A percentile compares a stretch with the other conserved stretches of the same genome.
Evolutionary conservation across 1,140 invertebrate genomes (phyloP).

Genomic region (Copidosoma floridanum): DNA sequence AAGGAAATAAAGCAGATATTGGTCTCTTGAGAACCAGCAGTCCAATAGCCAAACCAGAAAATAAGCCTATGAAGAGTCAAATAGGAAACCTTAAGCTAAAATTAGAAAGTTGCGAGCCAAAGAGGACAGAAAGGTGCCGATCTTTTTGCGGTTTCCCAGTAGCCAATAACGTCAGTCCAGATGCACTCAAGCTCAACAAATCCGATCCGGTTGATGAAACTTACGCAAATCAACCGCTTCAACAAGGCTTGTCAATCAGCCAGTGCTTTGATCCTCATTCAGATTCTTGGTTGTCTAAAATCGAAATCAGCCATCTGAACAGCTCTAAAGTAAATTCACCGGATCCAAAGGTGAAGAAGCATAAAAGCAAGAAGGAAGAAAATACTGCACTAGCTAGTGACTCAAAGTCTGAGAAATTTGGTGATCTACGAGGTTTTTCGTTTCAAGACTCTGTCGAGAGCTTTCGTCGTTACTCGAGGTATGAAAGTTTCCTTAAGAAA

Average conservation of each 20-base stretch:
- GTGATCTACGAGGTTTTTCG: constrained; percentile 12
- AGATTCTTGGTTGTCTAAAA: constrained; percentile 18
- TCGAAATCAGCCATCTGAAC: constrained; percentile 16
- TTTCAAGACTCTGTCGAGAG: constrained; percentile 11
- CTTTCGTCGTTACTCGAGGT: not conserved
- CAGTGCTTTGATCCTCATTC: constrained; percentile 21
- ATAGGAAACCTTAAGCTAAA: constrained; percentile 12
- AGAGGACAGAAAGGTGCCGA: constrained; percentile 4
- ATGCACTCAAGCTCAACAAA: constrained; percentile 9
- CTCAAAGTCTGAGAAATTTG: not conserved
- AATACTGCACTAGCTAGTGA: not conserved
- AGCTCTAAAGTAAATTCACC: constrained; percentile 1
- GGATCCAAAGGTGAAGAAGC: not conserved
- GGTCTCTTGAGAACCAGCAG: no score
- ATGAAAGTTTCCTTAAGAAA: constrained; percentile 8
- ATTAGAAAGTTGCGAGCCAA: constrained; percentile 11
- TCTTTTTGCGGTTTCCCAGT: constrained; percentile 21
- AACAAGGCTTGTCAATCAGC: constrained; percentile 10
- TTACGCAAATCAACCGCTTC: constrained; percentile 2
- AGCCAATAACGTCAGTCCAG: not conserved
- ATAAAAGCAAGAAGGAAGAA: not conserved
- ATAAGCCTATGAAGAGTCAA: not conserved
- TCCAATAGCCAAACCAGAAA: no score
- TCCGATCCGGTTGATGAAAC: constrained; percentile 13
- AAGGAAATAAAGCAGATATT: no score